Evolutionary conservation across 1,140 invertebrate species (phyloP), one percentile per base, ranked within the genome.

Genomic region (Euschistus heros): DNA sequence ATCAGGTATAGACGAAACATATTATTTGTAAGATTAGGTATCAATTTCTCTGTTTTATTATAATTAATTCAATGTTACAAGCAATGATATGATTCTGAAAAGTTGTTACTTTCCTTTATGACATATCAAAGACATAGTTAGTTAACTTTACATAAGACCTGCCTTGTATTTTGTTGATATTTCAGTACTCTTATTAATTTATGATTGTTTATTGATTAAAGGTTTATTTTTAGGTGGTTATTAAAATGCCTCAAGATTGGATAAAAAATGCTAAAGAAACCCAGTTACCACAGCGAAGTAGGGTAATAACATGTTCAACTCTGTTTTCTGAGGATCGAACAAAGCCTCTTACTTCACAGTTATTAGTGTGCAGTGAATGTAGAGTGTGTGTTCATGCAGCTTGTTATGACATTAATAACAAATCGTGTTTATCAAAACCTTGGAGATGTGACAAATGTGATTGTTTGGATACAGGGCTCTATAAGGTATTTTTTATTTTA

Each of bases 391-490:
- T 80, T 17, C 79, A 80, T 52, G 74, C 77, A 0, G 76, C 76
- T 17, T 80, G 79, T 68, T 80, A 79, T 65, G 77, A 77, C 62
- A 74, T 77, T 57, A 75, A 73, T 44, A 72, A 74, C 27, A 69
- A 74, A 47, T 74, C 76, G 2, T 70, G 65, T 2, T 20, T 44
- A 15, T 55, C 24, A 5, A 64, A 65, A 17, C 59, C 52, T 59
- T 80, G 79, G 79, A 71, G 76, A 5, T 80, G 79, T 66, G 78
- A 80, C 67, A 79, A 76, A 64, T 80, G 79, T 68, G 75, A 73
- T 66, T 73, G 73, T 66, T 73, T 73, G 22, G 63, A 63, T n/a
- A 24, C 57, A 17, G 27, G 10, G n/a, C 18, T 42, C 7, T 24
- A 55, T 22, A 63, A 52, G 37, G 64, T 66, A 27, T 20, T 65